Base-by-base conservation (phyloP, 2,888 invertebrate genomes). In the Odontocolon sp. region DNA sequence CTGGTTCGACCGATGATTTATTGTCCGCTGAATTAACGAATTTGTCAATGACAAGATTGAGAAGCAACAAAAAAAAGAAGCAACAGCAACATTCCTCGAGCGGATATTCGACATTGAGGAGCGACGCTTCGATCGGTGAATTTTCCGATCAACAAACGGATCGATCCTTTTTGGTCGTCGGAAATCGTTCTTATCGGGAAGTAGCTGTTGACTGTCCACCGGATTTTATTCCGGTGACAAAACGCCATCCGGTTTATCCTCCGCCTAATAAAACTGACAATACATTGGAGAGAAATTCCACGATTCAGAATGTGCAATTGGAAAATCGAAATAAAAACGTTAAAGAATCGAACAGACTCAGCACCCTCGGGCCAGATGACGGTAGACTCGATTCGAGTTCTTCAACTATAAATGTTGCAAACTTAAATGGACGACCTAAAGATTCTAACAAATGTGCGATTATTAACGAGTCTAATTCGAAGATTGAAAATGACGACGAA, bases 161-260 rank as follows among this genome's bases (percentile, higher is more conserved):
- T 50, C 79, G 83, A 14, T 84, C 86, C 4, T 89, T 86, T 68
- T 80, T 88, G 18, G 84, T 88, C 23, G 81, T 87, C 57, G 84
- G 83, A n/a, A 86, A 80, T 57, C 84, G 84, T 26, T 71, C 76
- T 4, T 89, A 87, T 54, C 87, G 90, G 61, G 90, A 90, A 72
- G 88, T 90, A 23, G 89, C 90, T 16, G 90, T 90, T 61, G 90
- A 90, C 66, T 90, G 90, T 79, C 90, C 90, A 4, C 81, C 86
- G 16, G 90, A 90, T 67, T 90, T 90, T 57, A 79, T 90, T 5
- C 90, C 90, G 36, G 84, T 89, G 3, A 83, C 89, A 40, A 90
- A 90, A 80, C 78, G 86, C 77, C 90, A 90, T 70, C 90, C 90
- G 57, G 88, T 89, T 28, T 90, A 90, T 76, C 90, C 90, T n/a